Evolutionary conservation across 2,797 vertebrate genomes (phyloP).

Genomic region (Phylloscopus collybita): DNA sequence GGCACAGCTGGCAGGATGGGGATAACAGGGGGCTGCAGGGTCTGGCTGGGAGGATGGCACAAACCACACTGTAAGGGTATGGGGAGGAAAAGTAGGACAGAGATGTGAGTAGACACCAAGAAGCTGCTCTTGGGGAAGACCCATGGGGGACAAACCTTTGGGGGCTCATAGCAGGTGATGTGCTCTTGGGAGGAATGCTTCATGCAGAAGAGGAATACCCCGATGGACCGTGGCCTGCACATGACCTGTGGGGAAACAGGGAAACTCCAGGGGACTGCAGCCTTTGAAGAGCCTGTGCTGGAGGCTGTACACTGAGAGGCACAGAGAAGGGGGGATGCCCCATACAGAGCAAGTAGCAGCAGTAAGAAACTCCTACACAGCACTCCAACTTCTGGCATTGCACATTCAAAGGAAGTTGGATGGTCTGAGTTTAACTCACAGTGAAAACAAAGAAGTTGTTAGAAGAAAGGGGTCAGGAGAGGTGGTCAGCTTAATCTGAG

Average conservation of each 20-base stretch:
- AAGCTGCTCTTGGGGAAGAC: neutral
- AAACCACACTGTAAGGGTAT: accelerated
- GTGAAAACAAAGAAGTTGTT: neutral
- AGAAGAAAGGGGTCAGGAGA: neutral
- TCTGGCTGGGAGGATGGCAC: neutral
- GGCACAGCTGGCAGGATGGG: neutral
- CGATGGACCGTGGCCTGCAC: accelerated
- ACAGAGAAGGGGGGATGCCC: accelerated
- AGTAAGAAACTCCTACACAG: neutral
- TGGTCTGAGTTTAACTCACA: neutral
- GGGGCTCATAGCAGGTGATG: accelerated
- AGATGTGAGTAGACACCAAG: neutral
- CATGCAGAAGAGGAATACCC: neutral
- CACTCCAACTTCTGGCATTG: neutral
- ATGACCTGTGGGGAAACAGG: neutral
- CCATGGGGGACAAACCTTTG: neutral
- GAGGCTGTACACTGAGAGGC: neutral
- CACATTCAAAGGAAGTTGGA: neutral
- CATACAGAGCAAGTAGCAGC: neutral
- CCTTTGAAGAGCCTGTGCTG: neutral
- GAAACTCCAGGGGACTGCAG: neutral
- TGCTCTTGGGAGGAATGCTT: neutral
- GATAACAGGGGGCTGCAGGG: neutral
- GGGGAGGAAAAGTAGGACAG: neutral
- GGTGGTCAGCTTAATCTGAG: neutral